phyloP scores from a whole-genome alignment of 2,888 invertebrate genomes.

The Gandaritis pyraliata region DNA sequence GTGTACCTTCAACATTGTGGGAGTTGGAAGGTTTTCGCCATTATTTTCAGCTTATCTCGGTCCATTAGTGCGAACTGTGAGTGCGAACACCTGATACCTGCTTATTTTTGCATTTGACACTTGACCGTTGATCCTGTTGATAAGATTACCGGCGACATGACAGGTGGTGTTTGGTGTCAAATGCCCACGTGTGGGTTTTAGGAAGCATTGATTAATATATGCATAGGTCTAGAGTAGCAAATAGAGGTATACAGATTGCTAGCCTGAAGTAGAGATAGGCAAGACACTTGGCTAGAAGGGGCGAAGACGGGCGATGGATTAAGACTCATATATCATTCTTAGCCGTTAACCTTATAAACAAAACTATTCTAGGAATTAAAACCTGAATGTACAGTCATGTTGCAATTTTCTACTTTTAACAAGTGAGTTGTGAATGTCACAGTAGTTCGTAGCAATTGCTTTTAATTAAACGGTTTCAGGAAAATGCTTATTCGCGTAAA shows the following conservation, averaged over 20 bases:
- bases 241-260: no score
- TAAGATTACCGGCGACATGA: conserved; percentile 12
- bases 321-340: no score
- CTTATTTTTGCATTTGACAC: conserved; percentile 46
- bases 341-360: no score
- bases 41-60: conserved; percentile 45
- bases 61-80: conserved; percentile 59
- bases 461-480: conserved; percentile 20
- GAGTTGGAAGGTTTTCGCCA: conserved; percentile 32
- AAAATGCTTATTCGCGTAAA: conserved; percentile 12
- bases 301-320: no score
- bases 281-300: no score
- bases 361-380: no score
- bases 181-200: no score
- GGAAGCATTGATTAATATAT: no score
- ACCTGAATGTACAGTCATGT: not conserved
- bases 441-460: conserved; percentile 12
- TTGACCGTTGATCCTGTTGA: conserved; percentile 43
- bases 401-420: conserved; percentile 1
- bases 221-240: no score
- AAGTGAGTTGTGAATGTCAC: conserved; percentile 8
- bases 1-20: conserved; percentile 13
- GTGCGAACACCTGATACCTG: conserved; percentile 49
- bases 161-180: not conserved
- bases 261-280: no score